These are phyloP conservation scores for Pterocles orientalis DNA, from an alignment of 2,113 vertebrate species.

Conservation along the genomic window DNA sequence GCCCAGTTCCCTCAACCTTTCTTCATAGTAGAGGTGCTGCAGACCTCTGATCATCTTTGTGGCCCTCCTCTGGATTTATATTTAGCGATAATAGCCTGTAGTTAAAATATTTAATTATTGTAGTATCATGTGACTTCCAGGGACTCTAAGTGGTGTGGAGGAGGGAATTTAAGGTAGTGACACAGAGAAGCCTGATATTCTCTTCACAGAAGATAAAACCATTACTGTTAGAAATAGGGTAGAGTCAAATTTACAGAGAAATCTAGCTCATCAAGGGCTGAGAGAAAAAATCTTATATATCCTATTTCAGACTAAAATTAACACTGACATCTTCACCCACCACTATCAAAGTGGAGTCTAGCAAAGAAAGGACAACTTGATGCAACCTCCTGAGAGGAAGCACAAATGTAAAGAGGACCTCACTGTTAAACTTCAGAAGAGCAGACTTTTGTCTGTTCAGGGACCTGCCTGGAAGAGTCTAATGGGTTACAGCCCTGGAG, in stretches of 20 bases:
- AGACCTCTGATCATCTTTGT: too few relatives aligned
- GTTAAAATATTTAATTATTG: neutral
- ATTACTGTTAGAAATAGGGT: neutral
- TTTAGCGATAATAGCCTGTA: neutral
- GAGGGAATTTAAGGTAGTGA: neutral
- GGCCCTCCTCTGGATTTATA: too few relatives aligned
- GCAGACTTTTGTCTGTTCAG: neutral
- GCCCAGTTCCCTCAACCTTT: too few relatives aligned
- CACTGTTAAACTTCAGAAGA: neutral
- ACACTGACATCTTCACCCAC: neutral
- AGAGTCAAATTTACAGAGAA: neutral
- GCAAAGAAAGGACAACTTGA: neutral
- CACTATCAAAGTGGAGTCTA: neutral
- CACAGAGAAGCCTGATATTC: neutral
- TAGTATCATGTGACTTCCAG: neutral
- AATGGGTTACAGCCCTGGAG: neutral
- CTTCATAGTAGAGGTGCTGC: too few relatives aligned
- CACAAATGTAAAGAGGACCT: neutral
- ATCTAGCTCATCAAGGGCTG: neutral
- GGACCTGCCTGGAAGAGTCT: neutral
- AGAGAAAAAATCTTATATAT: neutral
- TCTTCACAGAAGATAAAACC: neutral
- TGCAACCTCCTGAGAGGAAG: neutral
- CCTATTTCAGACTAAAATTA: constrained; percentile 4
- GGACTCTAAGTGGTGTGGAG: neutral